These are phyloP conservation scores for Cranoglanis bouderius DNA, from an alignment of 2,113 vertebrate genomes.

Conservation along the genomic window DNA sequence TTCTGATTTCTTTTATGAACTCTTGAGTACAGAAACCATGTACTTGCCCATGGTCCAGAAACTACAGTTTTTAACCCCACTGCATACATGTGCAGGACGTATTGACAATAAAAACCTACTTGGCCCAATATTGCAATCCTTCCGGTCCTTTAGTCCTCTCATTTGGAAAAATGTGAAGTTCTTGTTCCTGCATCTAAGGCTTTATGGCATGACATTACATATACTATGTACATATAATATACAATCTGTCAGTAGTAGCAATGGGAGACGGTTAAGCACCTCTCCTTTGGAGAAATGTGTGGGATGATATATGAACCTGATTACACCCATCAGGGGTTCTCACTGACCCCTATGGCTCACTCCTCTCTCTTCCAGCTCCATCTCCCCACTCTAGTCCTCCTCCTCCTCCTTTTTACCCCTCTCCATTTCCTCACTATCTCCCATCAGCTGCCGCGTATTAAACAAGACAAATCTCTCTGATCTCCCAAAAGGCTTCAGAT, in stretches of 20 bases:
- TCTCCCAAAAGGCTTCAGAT: conserved; percentile 57
- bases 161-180: not conserved
- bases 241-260: conserved; percentile 2
- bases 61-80: not conserved
- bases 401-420: conserved; percentile 50
- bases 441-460: conserved; percentile 40
- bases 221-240: no score
- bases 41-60: not conserved
- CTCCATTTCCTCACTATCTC: conserved; percentile 56
- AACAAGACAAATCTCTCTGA: conserved; percentile 58
- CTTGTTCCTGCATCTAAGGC: not conserved
- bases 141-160: not conserved
- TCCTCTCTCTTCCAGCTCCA: conserved; percentile 23
- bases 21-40: not conserved
- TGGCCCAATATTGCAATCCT: not conserved
- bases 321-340: conserved; percentile 55
- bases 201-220: not conserved
- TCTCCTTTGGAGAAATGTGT: conserved; percentile 38
- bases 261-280: conserved; percentile 19
- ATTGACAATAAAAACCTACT: not conserved
- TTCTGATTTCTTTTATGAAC: not conserved
- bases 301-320: conserved; percentile 50
- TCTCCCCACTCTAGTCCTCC: conserved; percentile 1
- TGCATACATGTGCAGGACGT: not conserved
- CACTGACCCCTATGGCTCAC: conserved; percentile 45